Evolutionary conservation across 2,113 vertebrate species (phyloP), one percentile per base, ranked within the genome.

Genomic region (Alosa alosa): DNA sequence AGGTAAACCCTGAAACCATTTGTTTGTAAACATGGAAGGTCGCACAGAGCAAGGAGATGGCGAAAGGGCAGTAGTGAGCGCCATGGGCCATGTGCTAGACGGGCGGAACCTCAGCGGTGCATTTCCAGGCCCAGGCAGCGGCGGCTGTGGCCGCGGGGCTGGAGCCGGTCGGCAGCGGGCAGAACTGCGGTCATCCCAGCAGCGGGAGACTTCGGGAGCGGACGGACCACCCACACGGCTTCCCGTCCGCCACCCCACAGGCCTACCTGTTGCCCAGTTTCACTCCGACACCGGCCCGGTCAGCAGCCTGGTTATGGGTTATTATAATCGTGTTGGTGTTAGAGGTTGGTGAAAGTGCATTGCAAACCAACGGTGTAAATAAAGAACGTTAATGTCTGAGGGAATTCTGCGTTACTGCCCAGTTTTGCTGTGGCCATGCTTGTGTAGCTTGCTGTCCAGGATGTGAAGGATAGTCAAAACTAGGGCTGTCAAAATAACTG

Each of bases 1-100:
- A 64, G 68, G 46, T 13, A 4, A 39, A 11, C 75, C 86, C 52
- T 72, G 49, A 84, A 44, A 60, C 25, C 50, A 50, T 84, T 84
- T 64, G 47, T 88, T 68, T 84, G 64, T 86, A 46, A 88, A 84
- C 2, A 72, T 78, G 49, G 10, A 18, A 41, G n/a, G 45, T 25
- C 22, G 47, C 82, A 25, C 60, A 86, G 25, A 72, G 25, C 25
- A 60, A 41, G 31, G 72, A 82, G 47, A 45, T 68, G 82, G 20
- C 20, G 55, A 22, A 60, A 20, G 55, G 20, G 18, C 55, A 60
- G 18, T 1, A 20, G 55, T 22, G 18, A 22, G 18, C 7, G 18
- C 18, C 55, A 1, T 60, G 55, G 55, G 55, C 20, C 0, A 20
- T 60, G 55, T 84, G 47, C 15, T 81, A 47, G 25, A 81, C 11